These are phyloP conservation scores for Pica pica DNA, from an alignment of 2,113 vertebrate genomes.

Conservation along the genomic window DNA sequence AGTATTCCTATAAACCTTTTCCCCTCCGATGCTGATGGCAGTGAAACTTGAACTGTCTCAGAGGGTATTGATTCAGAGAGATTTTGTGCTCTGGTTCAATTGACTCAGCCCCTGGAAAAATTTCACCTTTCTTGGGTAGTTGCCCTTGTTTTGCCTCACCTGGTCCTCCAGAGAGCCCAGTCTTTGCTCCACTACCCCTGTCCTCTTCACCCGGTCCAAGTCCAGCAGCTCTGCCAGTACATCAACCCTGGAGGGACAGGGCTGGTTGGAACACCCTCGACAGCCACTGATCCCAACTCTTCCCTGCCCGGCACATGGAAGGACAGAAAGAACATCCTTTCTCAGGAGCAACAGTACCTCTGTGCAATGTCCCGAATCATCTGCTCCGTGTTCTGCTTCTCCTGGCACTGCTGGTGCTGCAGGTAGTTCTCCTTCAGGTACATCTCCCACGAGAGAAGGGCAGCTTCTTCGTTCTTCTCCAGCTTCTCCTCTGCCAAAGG, in stretches of 20 bases:
- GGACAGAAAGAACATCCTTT: not conserved
- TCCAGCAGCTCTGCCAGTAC: conserved; percentile 77
- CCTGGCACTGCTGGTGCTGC: conserved; percentile 71
- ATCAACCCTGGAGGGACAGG: conserved; percentile 73
- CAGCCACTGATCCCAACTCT: not conserved
- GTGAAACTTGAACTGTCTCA: not conserved
- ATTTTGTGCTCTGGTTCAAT: not conserved
- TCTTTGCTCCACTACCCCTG: conserved; percentile 68
- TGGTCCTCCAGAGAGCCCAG: conserved; percentile 84
- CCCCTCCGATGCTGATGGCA: not conserved
- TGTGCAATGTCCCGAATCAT: conserved; percentile 80
- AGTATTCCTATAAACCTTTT: not conserved
- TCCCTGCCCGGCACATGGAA: not conserved
- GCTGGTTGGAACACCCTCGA: not conserved
- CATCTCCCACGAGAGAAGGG: conserved; percentile 88
- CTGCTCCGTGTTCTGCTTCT: conserved; percentile 76
- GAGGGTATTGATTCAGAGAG: not conserved
- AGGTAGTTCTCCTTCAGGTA: conserved; percentile 91
- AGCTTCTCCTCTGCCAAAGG: conserved; percentile 75
- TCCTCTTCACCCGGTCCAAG: conserved; percentile 70
- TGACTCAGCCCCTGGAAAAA: not conserved
- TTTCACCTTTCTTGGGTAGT: not conserved
- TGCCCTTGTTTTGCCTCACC: conserved; percentile 67
- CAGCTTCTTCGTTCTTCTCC: conserved; percentile 78
- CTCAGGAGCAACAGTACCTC: conserved; percentile 69